Evolutionary conservation across 2,888 invertebrate genomes (phyloP).

Genomic region (Phrixothrix hirtus): DNA sequence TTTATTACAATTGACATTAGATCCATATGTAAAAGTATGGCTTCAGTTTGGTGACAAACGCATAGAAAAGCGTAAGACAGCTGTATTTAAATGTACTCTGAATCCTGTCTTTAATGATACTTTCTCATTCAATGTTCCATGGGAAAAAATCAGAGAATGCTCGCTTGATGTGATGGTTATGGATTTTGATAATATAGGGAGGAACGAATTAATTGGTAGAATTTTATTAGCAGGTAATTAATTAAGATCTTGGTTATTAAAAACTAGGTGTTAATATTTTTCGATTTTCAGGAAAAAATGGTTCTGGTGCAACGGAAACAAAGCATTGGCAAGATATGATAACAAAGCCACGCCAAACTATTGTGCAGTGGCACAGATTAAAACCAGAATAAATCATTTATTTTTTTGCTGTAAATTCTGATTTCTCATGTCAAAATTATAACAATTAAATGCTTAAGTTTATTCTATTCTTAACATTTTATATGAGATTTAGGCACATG

Average conservation of each 20-base stretch:
- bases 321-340: constrained; percentile 99
- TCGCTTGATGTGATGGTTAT: constrained; percentile 93
- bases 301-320: constrained; percentile 92
- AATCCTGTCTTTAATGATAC: constrained; percentile 96
- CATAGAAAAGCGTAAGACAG: constrained; percentile 94
- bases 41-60: constrained; percentile 92
- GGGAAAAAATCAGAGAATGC: constrained; percentile 95
- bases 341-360: constrained; percentile 92
- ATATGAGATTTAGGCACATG: constrained; percentile 2
- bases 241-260: too few relatives aligned
- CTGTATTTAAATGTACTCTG: constrained; percentile 89
- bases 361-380: constrained; percentile 95
- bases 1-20: constrained; percentile 60
- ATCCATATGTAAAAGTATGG: constrained; percentile 99
- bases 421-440: constrained; percentile 2
- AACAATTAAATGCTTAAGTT: neutral
- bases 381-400: constrained; percentile 77
- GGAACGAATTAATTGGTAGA: constrained; percentile 89
- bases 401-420: neutral
- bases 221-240: constrained; percentile 83
- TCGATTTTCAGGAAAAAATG: constrained; percentile 89
- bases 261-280: too few relatives aligned
- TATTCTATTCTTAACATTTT: neutral
- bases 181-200: constrained; percentile 96
- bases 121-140: constrained; percentile 94